These are phyloP conservation scores for Ciconia boyciana DNA, from an alignment of 2,113 vertebrate species.

Conservation along the genomic window DNA sequence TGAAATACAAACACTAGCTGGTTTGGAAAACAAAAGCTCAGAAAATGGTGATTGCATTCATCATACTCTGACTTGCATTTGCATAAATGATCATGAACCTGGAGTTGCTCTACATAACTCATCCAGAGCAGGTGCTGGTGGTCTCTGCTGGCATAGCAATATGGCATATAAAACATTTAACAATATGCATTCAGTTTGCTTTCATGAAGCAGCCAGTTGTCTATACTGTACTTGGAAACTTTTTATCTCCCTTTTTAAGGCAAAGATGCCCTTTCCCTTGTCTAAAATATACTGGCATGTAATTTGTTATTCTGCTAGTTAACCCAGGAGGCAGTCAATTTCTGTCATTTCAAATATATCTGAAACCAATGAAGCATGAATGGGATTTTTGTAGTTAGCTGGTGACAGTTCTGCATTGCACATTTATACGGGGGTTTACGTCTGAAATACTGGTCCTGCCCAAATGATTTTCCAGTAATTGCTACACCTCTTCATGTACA, in stretches of 20 bases:
- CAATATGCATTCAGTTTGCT: background rate
- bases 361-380: background rate
- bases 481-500: background rate
- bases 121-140: background rate
- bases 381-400: background rate
- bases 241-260: conserved; percentile 1
- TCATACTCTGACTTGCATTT: background rate
- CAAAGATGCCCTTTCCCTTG: conserved; percentile 9
- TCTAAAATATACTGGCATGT: background rate
- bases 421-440: background rate
- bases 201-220: background rate
- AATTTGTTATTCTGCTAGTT: conserved; percentile 24
- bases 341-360: conserved; percentile 22
- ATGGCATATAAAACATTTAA: background rate
- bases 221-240: background rate
- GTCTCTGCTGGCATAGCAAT: background rate
- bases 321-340: conserved; percentile 31
- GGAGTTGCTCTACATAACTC: background rate
- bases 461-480: background rate
- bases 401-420: background rate
- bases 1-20: background rate
- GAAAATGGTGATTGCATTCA: background rate
- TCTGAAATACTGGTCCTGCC: background rate
- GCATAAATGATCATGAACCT: background rate
- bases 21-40: background rate